Evolutionary conservation across 2,113 vertebrate species (phyloP), one percentile per base, ranked within the genome.

Genomic region (Astatoreochromis straeleni): DNA sequence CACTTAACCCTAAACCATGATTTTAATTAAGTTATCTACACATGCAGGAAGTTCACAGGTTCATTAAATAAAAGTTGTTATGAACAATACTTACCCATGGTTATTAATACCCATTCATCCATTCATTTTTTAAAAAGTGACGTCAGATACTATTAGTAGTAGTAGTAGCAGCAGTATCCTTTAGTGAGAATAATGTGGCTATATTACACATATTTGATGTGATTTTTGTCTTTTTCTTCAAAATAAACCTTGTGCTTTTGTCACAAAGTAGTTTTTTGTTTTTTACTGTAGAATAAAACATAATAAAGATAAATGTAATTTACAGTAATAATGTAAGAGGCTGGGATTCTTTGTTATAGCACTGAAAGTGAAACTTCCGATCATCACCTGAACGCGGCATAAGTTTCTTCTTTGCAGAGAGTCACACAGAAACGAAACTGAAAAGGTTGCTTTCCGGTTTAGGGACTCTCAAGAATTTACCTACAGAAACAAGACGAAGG

Each of bases 391-490:
- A 91, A 86, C 24, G n/a, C 82, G 58, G 7, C 88, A 9, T 89
- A 51, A 80, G 86, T 94, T 94, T 92, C 90, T 81, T 49, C 1
- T 89, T 60, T 0, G 58, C 7, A 8, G 54, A 10, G 3, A 80
- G 1, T n/a, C 2, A 0, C 0, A 6, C 2, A 83, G 91, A 94
- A 94, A 94, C 5, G 94, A 94, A 94, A 94, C 58, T 16, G 83
- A 82, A 89, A 84, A 2, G 3, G 0, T 2, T 0, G 1, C 4
- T 5, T 3, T 6, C 4, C 0, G 3, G 0, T 26, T 87, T 19
- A 87, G 92, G 49, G 88, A 92, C 80, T 1, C 60, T 91, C 38
- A 0, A 57, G 0, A 51, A 4, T 45, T 17, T 1, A 51, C 2
- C 0, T 1, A 3, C 9, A 2, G 1, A 21, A 6, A 49, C 5